Conservation (phyloP, 2,113 vertebrate species). For the Microtus ochrogaster region DNA sequence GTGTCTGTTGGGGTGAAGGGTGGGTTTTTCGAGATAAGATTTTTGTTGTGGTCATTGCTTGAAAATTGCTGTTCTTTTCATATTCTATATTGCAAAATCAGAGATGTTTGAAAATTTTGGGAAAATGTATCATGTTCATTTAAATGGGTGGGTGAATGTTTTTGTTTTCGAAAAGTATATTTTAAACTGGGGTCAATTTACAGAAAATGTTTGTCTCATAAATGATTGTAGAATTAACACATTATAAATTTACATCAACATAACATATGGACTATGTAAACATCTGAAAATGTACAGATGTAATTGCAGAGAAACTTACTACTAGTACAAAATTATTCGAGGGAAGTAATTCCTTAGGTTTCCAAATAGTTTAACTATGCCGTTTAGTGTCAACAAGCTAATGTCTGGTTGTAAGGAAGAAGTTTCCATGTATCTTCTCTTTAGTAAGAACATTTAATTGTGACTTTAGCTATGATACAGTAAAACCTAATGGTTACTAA, state of each 20-base stretch:
- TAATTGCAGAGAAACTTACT: neutral
- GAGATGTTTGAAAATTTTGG: neutral
- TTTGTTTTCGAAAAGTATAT: conserved; percentile 15
- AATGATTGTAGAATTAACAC: neutral
- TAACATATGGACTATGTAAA: neutral
- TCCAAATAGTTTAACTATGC: neutral
- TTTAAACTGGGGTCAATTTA: neutral
- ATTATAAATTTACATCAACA: neutral
- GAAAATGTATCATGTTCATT: neutral
- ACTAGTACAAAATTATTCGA: neutral
- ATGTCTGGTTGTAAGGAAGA: neutral
- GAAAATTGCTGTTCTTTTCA: neutral
- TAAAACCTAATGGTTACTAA: neutral
- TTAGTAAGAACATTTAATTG: neutral
- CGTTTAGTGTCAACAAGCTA: neutral
- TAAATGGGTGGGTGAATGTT: neutral
- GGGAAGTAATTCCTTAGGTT: neutral
- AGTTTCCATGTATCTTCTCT: neutral
- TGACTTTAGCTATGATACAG: neutral
- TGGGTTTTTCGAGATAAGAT: neutral
- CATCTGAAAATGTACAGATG: neutral
- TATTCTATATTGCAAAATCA: neutral
- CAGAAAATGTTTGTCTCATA: neutral
- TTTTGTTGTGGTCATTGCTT: neutral
- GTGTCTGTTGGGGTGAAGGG: neutral